These are phyloP conservation scores for Oophaga pumilio DNA, from an alignment of 2,113 vertebrate genomes.

Conservation along the genomic window DNA sequence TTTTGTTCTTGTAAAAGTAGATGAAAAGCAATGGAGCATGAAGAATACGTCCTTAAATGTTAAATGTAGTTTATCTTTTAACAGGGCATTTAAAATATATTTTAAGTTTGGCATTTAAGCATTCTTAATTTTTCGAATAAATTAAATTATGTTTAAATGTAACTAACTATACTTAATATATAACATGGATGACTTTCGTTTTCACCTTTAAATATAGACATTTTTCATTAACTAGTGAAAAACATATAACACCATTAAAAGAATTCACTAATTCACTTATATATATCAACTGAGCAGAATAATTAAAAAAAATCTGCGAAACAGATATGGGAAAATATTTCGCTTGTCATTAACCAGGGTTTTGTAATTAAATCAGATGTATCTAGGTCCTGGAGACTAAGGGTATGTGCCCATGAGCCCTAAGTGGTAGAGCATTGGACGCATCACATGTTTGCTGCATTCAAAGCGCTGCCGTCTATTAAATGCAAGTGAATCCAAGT, in stretches of 20 bases:
- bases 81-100: not conserved
- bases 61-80: not conserved
- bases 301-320: too few relatives aligned
- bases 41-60: not conserved
- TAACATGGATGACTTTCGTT: not conserved
- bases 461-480: too few relatives aligned
- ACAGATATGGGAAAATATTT: too few relatives aligned
- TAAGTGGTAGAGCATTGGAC: too few relatives aligned
- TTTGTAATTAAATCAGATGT: too few relatives aligned
- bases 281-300: too few relatives aligned
- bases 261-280: too few relatives aligned
- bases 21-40: not conserved
- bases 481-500: too few relatives aligned
- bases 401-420: too few relatives aligned
- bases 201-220: not conserved
- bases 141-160: not conserved
- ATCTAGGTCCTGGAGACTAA: too few relatives aligned
- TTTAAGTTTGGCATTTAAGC: not conserved
- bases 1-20: not conserved
- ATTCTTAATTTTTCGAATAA: not conserved
- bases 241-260: not conserved
- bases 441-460: too few relatives aligned
- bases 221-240: not conserved
- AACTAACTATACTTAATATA: not conserved
- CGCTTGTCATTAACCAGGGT: too few relatives aligned